Conservation (phyloP, 2,113 vertebrate species). For the Heterotis niloticus region DNA sequence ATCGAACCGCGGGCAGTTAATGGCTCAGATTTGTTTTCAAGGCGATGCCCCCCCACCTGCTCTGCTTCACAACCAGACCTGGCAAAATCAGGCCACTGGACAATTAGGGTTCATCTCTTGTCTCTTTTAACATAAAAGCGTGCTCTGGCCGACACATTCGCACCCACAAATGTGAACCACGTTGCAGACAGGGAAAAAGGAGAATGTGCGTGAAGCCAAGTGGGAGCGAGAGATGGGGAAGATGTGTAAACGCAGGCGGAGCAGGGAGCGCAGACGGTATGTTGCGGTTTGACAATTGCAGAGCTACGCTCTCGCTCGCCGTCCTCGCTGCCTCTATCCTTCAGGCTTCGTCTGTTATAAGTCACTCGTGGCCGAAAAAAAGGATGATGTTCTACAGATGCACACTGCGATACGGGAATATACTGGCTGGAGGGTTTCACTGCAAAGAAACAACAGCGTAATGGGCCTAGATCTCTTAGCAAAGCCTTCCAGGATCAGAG, state of each 20-base stretch:
- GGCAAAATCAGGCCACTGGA: not conserved
- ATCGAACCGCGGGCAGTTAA: not conserved
- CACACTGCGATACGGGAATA: not conserved
- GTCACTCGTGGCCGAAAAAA: not conserved
- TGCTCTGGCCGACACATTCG: not conserved
- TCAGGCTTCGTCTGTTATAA: not conserved
- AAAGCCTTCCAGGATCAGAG: no score
- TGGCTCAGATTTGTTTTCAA: not conserved
- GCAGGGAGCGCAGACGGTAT: not conserved
- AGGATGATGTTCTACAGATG: not conserved
- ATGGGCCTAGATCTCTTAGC: not conserved
- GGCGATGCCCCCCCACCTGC: not conserved
- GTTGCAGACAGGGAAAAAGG: not conserved
- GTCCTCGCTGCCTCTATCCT: not conserved
- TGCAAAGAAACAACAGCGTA: not conserved
- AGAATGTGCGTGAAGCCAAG: not conserved
- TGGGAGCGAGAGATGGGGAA: not conserved
- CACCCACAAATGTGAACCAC: not conserved
- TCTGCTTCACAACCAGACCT: not conserved
- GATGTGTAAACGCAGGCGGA: not conserved
- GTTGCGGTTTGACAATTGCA: not conserved
- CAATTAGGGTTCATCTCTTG: not conserved
- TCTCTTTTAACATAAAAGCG: not conserved
- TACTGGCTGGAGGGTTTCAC: not conserved
- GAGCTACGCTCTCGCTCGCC: not conserved